Evolutionary conservation across 2,888 invertebrate species (phyloP).

Genomic region (Cheiracanthium punctorium): DNA sequence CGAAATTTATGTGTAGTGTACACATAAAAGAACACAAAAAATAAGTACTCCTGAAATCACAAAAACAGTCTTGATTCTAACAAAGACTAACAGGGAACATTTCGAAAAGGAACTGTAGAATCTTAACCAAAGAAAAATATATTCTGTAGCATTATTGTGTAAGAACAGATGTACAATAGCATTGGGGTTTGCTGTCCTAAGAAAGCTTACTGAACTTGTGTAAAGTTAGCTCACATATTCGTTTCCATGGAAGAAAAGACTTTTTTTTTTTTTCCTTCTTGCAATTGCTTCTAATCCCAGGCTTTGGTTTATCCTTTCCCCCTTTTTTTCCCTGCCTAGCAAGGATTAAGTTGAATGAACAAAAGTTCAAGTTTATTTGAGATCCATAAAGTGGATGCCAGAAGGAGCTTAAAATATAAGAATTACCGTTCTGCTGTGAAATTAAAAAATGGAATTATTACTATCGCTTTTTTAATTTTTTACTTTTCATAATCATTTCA

Average conservation of each 20-base stretch:
- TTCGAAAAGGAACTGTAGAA: background rate
- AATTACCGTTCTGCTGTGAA: constrained; percentile 12
- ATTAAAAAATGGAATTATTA: constrained; percentile 39
- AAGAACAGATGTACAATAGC: background rate
- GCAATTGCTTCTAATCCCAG: constrained; percentile 59
- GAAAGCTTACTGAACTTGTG: constrained; percentile 16
- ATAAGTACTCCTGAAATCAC: too few species aligned
- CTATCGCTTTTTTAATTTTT: constrained; percentile 10
- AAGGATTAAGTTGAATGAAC: constrained; percentile 57
- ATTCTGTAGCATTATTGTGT: constrained; percentile 32
- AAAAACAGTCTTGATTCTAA: background rate
- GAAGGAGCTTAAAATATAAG: constrained; percentile 38
- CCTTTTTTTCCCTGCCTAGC: constrained; percentile 19
- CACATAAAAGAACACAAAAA: too few species aligned
- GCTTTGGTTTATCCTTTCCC: constrained; percentile 28
- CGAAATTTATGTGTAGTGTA: too few species aligned
- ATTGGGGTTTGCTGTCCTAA: constrained; percentile 8
- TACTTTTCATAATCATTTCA: constrained; percentile 1
- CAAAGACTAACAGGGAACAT: background rate
- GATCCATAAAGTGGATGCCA: constrained; percentile 41
- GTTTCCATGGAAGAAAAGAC: constrained; percentile 14
- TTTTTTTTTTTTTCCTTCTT: constrained; percentile 16
- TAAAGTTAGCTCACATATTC: constrained; percentile 53
- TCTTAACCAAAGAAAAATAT: constrained; percentile 9
- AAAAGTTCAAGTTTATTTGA: constrained; percentile 63